These are phyloP conservation scores for Geotrypetes seraphini DNA, from an alignment of 2,797 vertebrate genomes.

Conservation along the genomic window DNA sequence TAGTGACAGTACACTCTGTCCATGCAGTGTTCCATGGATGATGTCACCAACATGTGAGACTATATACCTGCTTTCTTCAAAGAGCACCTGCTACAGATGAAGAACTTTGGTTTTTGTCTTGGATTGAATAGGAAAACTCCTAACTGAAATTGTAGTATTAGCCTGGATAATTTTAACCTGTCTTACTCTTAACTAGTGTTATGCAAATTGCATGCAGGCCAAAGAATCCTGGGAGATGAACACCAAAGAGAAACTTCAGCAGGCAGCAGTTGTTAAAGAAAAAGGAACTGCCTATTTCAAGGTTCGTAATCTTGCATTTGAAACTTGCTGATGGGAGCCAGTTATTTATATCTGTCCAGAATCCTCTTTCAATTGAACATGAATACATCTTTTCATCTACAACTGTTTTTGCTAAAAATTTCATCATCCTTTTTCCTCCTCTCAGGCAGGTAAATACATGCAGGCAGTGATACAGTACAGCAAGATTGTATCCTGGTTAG, in stretches of 20 bases:
- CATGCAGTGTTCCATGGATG: too few species aligned
- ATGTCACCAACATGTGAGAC: neutral
- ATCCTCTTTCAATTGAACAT: too few species aligned
- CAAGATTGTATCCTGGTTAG: constrained; percentile 82
- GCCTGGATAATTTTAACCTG: neutral
- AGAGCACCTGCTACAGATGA: too few species aligned
- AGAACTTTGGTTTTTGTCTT: neutral
- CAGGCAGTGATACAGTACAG: constrained; percentile 87
- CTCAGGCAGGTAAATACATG: constrained; percentile 68
- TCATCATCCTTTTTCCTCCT: constrained; percentile 9
- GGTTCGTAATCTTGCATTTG: constrained; percentile 58
- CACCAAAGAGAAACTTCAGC: constrained; percentile 80
- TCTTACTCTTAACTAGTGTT: constrained; percentile 3
- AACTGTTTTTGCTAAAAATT: too few species aligned
- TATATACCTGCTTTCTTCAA: too few species aligned
- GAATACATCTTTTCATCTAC: too few species aligned
- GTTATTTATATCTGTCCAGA: too few species aligned
- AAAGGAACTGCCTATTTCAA: constrained; percentile 94
- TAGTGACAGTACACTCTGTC: too few species aligned
- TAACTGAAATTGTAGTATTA: neutral
- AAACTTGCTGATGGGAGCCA: too few species aligned
- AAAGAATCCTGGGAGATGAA: constrained; percentile 97
- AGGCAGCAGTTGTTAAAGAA: constrained; percentile 68
- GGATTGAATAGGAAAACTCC: too few species aligned
- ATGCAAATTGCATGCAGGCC: constrained; percentile 55